Percentiles rank a stretch among this genome's conserved stretches.
phyloP scores from a whole-genome alignment of 2,888 invertebrate genomes.

The Leptopilina myrica region DNA sequence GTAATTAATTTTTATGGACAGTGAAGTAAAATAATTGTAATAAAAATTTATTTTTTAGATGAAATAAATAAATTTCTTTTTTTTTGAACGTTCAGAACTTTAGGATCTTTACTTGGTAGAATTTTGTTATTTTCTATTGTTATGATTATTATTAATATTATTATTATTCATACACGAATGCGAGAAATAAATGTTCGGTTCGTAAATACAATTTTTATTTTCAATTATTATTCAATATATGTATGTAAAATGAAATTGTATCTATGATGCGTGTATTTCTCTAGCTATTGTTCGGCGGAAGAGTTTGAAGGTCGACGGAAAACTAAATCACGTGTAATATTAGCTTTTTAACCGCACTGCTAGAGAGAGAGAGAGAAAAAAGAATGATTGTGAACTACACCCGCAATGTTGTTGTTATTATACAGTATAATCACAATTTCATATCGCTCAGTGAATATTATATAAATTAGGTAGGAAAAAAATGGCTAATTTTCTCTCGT shows the following conservation, averaged over 20 bases:
- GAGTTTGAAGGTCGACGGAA: conserved; percentile 31
- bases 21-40: no score
- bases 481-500: neutral
- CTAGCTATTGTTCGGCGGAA: conserved; percentile 1
- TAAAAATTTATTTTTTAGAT: no score
- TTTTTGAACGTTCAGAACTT: no score
- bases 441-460: neutral
- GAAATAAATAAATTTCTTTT: no score
- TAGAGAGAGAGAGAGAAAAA: no score
- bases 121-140: no score
- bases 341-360: conserved; percentile 9
- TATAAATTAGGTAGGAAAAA: conserved; percentile 11
- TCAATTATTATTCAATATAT: neutral
- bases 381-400: conserved; percentile 11
- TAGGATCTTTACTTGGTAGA: no score
- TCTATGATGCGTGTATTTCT: neutral
- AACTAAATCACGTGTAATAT: conserved; percentile 31
- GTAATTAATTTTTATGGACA: no score
- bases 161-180: no score
- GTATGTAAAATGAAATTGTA: neutral
- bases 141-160: no score
- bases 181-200: no score
- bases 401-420: neutral
- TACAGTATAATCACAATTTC: neutral
- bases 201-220: neutral